Evolutionary conservation across 2,797 vertebrate genomes (phyloP).

Genomic region (Merluccius polli): DNA sequence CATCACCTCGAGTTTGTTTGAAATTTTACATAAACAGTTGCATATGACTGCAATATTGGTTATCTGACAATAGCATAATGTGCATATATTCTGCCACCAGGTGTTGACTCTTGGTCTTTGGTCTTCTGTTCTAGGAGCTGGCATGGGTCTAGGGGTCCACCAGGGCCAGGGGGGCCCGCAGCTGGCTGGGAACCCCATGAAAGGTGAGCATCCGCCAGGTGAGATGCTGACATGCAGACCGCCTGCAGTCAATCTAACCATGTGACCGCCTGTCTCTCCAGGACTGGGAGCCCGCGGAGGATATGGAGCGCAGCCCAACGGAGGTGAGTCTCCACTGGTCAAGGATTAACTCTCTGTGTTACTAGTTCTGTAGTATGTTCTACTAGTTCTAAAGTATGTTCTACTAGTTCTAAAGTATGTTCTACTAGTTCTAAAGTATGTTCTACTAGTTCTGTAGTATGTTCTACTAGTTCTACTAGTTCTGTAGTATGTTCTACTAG

Average conservation of each 20-base stretch:
- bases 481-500: too few relatives aligned
- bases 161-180: slow-evolving; percentile 41
- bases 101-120: not conserved
- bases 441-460: too few relatives aligned
- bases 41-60: not conserved
- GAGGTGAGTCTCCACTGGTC: slow-evolving; percentile 42
- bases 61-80: not conserved
- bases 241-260: slow-evolving; percentile 7
- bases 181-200: slow-evolving; percentile 44
- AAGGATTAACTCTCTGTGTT: not conserved
- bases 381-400: not conserved
- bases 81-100: not conserved
- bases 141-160: not conserved
- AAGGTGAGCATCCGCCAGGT: slow-evolving; percentile 32
- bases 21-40: too few relatives aligned
- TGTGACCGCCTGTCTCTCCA: slow-evolving; percentile 31
- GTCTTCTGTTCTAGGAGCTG: slow-evolving; percentile 13
- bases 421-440: too few relatives aligned
- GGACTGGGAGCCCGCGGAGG: slow-evolving; percentile 44
- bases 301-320: slow-evolving; percentile 44
- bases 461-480: too few relatives aligned
- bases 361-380: not conserved
- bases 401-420: too few relatives aligned
- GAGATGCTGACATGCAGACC: not conserved
- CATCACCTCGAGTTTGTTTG: not conserved